Conservation (phyloP, 2,113 vertebrate species). For the Miniopterus natalensis region DNA sequence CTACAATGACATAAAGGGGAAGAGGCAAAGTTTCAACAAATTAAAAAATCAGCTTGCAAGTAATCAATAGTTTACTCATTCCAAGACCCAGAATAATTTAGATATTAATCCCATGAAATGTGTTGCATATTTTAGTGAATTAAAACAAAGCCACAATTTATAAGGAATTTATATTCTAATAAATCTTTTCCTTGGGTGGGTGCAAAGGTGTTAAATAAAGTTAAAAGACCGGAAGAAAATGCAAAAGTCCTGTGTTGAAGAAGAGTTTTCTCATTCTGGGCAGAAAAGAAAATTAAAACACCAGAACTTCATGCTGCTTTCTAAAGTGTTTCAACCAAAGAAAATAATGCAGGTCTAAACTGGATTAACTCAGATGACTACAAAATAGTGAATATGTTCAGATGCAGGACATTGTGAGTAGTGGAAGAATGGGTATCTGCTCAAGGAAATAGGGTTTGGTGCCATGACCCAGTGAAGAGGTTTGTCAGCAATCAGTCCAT, state of each 20-base stretch:
- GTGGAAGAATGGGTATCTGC: not conserved
- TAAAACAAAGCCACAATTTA: not conserved
- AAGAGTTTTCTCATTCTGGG: slow-evolving; percentile 9
- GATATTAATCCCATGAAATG: slow-evolving; percentile 17
- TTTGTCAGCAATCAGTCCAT: not conserved
- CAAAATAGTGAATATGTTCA: not conserved
- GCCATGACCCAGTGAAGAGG: not conserved
- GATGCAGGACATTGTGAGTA: not conserved
- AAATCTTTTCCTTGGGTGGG: slow-evolving; percentile 3
- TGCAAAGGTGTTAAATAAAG: not conserved
- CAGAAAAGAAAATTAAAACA: not conserved
- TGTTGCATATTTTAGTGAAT: not conserved
- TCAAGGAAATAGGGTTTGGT: not conserved
- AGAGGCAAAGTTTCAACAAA: not conserved
- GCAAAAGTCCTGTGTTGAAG: not conserved
- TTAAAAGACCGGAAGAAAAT: not conserved
- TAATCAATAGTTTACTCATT: not conserved
- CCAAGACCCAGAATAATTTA: slow-evolving; percentile 6
- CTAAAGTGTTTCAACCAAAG: not conserved
- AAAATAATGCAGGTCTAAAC: not conserved
- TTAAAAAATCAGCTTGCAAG: not conserved
- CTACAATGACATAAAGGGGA: not conserved
- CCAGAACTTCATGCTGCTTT: slow-evolving; percentile 11
- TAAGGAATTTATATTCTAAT: slow-evolving; percentile 16
- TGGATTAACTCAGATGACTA: not conserved